Evolutionary conservation across 2,797 vertebrate species (phyloP), one percentile per base, ranked within the genome.

Genomic region (Coracias cyanogaster): DNA sequence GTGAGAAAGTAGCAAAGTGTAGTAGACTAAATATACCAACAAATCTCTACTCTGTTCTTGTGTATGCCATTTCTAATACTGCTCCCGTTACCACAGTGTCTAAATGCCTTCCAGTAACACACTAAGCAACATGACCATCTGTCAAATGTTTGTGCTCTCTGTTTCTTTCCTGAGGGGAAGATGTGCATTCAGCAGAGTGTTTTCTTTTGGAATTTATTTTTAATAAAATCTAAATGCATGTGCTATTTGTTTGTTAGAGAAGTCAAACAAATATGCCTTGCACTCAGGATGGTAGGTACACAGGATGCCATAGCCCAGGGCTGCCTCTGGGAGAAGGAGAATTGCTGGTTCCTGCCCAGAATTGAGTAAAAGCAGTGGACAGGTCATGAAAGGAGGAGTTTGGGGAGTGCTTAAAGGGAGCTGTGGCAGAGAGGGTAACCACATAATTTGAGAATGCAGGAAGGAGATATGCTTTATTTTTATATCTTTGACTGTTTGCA

Each of bases 141-240:
- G 88, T 65, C 93, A 93, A 86, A 73, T 65, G 45, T 95, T 54
- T 87, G 60, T 92, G 73, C 46, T 93, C 41, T 69, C 24, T 82
- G 18, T 57, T 92, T 90, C 74, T 92, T 81, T 95, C 81, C 78
- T 77, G 41, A 28, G 60, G 86, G 88, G 19, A 82, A 89, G 83
- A 89, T 41, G 26, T 61, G 55, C 61, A 21, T 33, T 79, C 86
- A 67, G 60, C n/a, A 48, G 71, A 60, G 45, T 71, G 60, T 77
- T 90, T 94, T 94, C 48, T 89, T 82, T 86, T 20, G 9, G 29
- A 94, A 61, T 87, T 95, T 94, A 78, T 93, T 95, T 95, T 94
- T 94, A 94, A 93, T 96, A 94, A 94, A 93, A 86, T 70, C 81
- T 90, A 84, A 89, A 90, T 88, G 80, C 15, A 61, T 82, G 52